These are phyloP conservation scores for Helicoverpa armigera DNA, from an alignment of 1,140 invertebrate species.

Conservation along the genomic window DNA sequence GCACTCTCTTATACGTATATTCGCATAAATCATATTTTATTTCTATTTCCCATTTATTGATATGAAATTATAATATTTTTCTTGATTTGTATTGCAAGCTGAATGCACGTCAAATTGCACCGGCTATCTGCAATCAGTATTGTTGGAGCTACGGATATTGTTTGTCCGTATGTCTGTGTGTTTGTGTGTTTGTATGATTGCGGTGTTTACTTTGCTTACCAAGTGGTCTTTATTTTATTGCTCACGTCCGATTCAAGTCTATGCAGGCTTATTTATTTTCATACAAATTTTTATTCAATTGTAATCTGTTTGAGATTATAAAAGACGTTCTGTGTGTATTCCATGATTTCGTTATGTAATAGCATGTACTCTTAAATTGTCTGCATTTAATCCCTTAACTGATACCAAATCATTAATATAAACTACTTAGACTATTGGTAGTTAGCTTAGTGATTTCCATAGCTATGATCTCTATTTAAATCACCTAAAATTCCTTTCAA, in stretches of 20 bases:
- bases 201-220: background rate
- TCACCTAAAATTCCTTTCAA: background rate
- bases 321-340: background rate
- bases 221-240: background rate
- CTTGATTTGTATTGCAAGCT: too few species aligned
- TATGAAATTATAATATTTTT: too few species aligned
- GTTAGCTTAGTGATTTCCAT: too few species aligned
- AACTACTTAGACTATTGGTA: too few species aligned
- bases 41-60: too few species aligned
- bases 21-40: too few species aligned
- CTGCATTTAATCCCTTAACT: too few species aligned
- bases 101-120: too few species aligned
- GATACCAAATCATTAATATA: too few species aligned
- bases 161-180: background rate
- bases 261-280: background rate
- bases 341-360: too few species aligned
- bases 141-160: conserved; percentile 1
- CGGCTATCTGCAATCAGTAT: background rate
- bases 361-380: too few species aligned
- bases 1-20: too few species aligned
- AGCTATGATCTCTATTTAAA: background rate
- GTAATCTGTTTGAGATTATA: background rate
- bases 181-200: background rate
- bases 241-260: background rate
- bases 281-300: background rate